Conservation (phyloP, 2,888 invertebrate genomes). For the Coelopa pilipes region DNA sequence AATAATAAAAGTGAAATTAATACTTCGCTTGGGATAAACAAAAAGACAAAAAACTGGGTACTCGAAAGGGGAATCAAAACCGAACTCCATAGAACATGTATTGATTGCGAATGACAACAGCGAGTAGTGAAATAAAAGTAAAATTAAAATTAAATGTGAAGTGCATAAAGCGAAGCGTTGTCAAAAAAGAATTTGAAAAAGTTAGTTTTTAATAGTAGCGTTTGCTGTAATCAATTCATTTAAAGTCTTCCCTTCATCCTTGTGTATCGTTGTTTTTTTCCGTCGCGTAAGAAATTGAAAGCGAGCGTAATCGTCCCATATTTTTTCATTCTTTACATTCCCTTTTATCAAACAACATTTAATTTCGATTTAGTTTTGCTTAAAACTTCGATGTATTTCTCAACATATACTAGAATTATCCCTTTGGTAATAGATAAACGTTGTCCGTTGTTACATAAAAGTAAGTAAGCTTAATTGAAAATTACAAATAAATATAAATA, state of each 20-base stretch:
- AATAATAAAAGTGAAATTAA: too few relatives aligned
- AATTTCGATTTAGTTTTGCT: too few relatives aligned
- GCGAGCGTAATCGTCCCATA: neutral
- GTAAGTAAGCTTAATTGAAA: neutral
- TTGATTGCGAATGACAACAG: neutral
- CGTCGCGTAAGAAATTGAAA: slow-evolving; percentile 4
- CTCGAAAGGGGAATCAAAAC: neutral
- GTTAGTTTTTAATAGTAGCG: neutral
- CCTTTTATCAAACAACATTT: neutral
- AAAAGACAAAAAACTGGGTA: neutral
- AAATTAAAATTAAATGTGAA: too few relatives aligned
- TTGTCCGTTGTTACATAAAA: neutral
- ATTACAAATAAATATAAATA: too few relatives aligned
- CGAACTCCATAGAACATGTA: neutral
- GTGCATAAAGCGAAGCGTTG: neutral
- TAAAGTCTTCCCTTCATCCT: neutral
- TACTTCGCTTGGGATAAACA: neutral
- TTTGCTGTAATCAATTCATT: neutral
- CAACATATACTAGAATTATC: too few relatives aligned
- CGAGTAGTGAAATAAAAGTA: slow-evolving; percentile 7
- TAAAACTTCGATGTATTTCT: too few relatives aligned
- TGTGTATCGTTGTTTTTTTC: neutral
- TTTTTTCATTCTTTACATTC: slow-evolving; percentile 5
- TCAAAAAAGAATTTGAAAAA: slow-evolving; percentile 8
- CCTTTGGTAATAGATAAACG: too few relatives aligned